Base-by-base conservation (phyloP, 1,140 invertebrate genomes). In the Subanguina moxae region DNA sequence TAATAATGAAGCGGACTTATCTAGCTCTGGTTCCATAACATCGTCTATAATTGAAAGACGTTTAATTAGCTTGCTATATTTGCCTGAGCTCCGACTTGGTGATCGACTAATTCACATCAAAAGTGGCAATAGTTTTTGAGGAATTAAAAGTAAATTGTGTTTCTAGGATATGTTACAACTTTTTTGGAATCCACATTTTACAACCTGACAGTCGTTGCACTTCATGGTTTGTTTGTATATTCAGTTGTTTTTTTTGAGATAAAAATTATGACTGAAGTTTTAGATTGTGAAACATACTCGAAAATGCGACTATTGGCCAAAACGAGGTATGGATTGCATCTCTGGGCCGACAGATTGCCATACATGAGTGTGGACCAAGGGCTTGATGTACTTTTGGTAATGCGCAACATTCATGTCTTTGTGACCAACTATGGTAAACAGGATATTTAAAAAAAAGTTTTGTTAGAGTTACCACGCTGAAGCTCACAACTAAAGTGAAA, bases 331-430 rank as follows among this genome's bases (percentile, higher is more conserved):
- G 87, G 88, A 42, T 82, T 98, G 32, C 85, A 87, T 21, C 19
- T 72, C 42, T 89, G 91, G 0, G 87, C 92, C 1, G 90, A 94
- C 79, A 89, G 94, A 84, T 85, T 99, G 45, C 95, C 95, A 9
- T 94, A 91, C 76, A 93, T 97, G 84, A 94, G 92, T 1, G 85
- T 98, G 46, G 94, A 97, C 83, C 78, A 90, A 87, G 95, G 95
- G 46, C 84, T 97, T n/a, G 95, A 98, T 86, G 91, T 97, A 1
- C 84, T 99, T 43, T 91, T 96, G 85, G 94, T 98, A 56, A 97
- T 97, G 90, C 86, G 93, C 56, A 96, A 97, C 78, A 93, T 98
- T 64, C 89, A 94, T 76, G 88, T 92, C 3, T 99, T 98, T 85
- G 93, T 97, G 5, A 88, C 90, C 0, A 90, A 90, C 71, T 97